These are phyloP conservation scores for Biston betularia DNA, from an alignment of 2,888 invertebrate species.

Conservation along the genomic window DNA sequence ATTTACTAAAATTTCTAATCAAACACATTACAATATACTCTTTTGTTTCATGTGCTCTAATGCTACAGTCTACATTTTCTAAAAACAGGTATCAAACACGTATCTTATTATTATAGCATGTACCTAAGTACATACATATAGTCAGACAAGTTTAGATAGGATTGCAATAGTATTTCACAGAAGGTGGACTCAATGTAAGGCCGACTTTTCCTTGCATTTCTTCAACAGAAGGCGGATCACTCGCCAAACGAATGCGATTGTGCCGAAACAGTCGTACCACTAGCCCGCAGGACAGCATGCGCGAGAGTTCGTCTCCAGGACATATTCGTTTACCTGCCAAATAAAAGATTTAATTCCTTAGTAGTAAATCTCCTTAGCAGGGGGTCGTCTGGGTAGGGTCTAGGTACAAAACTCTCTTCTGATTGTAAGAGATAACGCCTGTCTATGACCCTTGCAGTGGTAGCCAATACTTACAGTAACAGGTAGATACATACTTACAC, in stretches of 20 bases:
- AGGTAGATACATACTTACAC: no score
- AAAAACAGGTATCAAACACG: no score
- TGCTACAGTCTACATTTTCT: no score
- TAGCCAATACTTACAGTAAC: no score
- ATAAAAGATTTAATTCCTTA: not conserved
- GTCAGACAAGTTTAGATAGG: slow-evolving; percentile 46
- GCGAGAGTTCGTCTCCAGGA: slow-evolving; percentile 93
- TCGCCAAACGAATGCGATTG: slow-evolving; percentile 86
- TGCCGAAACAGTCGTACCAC: slow-evolving; percentile 90
- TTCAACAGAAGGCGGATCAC: slow-evolving; percentile 64
- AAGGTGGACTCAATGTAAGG: slow-evolving; percentile 90
- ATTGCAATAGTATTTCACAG: slow-evolving; percentile 71
- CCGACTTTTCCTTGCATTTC: slow-evolving; percentile 90
- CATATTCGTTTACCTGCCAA: slow-evolving; percentile 92
- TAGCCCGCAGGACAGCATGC: slow-evolving; percentile 89
- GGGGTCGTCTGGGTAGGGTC: no score
- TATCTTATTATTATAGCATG: not conserved
- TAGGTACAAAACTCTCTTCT: no score
- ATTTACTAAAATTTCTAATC: no score
- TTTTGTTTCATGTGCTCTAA: no score
- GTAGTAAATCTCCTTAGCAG: no score
- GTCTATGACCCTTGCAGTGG: no score
- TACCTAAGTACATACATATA: not conserved
- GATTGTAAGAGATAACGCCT: no score
- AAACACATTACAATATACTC: no score